phyloP scores from a whole-genome alignment of 2,888 invertebrate species.

The Heterodera filipjevi region DNA sequence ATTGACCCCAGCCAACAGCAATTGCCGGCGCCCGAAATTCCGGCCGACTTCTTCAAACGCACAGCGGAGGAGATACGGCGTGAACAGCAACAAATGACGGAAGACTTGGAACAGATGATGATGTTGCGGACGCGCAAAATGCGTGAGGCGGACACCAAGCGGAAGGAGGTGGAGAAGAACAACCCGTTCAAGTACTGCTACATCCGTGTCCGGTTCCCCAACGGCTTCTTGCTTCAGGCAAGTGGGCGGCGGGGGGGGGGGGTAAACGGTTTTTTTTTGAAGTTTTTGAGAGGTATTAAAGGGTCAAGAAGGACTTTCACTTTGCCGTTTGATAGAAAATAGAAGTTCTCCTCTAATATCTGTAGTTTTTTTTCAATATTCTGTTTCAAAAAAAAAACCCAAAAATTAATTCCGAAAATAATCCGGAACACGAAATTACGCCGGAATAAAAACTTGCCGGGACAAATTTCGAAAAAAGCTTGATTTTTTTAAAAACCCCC shows the following conservation, averaged over 20 bases:
- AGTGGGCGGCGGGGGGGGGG: neutral
- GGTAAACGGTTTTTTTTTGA: neutral
- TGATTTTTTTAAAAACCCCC: too few species aligned
- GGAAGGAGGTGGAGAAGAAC: conserved; percentile 71
- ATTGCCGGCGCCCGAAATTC: conserved; percentile 72
- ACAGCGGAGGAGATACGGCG: conserved; percentile 77
- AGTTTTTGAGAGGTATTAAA: conserved; percentile 7
- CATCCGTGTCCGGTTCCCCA: conserved; percentile 83
- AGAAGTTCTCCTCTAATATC: too few species aligned
- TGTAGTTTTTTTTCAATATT: too few species aligned
- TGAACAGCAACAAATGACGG: conserved; percentile 48
- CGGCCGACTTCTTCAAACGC: conserved; percentile 82
- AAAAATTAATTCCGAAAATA: too few species aligned
- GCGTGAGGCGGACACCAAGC: conserved; percentile 84
- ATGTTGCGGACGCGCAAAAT: conserved; percentile 90
- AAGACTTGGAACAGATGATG: conserved; percentile 69
- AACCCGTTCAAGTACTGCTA: conserved; percentile 76
- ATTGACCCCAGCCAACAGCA: conserved; percentile 47
- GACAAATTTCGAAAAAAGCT: too few species aligned
- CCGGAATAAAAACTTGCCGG: too few species aligned
- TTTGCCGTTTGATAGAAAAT: too few species aligned
- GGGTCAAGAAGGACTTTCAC: too few species aligned
- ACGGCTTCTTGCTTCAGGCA: conserved; percentile 67
- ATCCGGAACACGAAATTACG: too few species aligned
- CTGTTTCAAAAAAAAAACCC: too few species aligned